These are phyloP conservation scores for Diadegma fenestrale DNA, from an alignment of 2,888 invertebrate genomes.

Conservation along the genomic window DNA sequence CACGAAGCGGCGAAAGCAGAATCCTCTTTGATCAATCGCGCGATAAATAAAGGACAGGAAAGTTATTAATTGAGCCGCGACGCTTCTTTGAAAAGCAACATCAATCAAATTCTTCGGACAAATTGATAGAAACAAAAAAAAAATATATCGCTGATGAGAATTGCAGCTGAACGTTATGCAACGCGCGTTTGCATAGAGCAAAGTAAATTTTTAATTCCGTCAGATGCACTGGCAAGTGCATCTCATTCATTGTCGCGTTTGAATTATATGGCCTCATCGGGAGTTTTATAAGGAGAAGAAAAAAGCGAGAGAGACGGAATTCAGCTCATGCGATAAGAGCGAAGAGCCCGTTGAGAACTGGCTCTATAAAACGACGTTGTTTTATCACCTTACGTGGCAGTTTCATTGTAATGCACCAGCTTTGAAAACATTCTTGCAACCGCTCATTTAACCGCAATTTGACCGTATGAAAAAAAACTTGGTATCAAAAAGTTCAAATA, in stretches of 20 bases:
- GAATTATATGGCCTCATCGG: constrained; percentile 34
- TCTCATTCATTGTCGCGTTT: constrained; percentile 51
- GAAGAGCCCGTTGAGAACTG: constrained; percentile 29
- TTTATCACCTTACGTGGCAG: constrained; percentile 31
- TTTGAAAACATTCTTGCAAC: background rate
- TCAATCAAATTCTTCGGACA: constrained; percentile 30
- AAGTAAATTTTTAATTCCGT: constrained; percentile 5
- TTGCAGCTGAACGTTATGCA: constrained; percentile 5
- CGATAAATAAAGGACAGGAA: constrained; percentile 36
- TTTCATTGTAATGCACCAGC: background rate
- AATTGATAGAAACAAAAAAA: constrained; percentile 43
- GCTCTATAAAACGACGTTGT: constrained; percentile 42
- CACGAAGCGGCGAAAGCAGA: background rate
- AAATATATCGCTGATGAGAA: background rate
- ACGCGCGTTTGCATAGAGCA: constrained; percentile 18
- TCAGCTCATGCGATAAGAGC: constrained; percentile 8
- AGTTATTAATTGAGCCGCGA: background rate
- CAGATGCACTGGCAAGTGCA: constrained; percentile 31
- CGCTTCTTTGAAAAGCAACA: constrained; percentile 11
- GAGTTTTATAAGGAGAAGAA: background rate
- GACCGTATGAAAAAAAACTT: background rate
- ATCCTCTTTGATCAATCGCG: constrained; percentile 31
- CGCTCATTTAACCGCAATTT: background rate
- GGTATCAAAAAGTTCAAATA: background rate
- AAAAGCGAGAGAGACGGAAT: background rate